Evolutionary conservation across 2,888 invertebrate species (phyloP), one percentile per base, ranked within the genome.

Genomic region (Caenorhabditis sinica): DNA sequence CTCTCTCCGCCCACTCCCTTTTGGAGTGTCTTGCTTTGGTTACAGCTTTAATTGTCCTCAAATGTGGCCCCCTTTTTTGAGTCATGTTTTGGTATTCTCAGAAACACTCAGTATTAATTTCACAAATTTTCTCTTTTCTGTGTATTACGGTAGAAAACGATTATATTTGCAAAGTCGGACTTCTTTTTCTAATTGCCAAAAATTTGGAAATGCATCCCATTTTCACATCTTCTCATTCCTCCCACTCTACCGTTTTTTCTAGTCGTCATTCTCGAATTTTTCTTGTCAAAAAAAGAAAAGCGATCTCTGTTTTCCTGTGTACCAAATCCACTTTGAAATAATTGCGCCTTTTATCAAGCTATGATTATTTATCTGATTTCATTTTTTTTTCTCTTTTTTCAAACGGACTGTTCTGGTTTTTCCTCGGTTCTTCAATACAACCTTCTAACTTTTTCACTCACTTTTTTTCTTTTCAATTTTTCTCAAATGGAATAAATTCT

Each of bases 391-490:
- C 30, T 53, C 40, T 36, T 51, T 49, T 72, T 49, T 61, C 45
- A 56, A 76, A 76, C 72, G 80, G 79, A 79, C 79, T 79, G 79
- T 51, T 80, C 80, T 80, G 80, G 80, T 80, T 72, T 71, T 80
- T 72, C 72, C 72, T 80, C 80, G 80, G 80, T 80, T 80, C 79
- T 79, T 65, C 36, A 53, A 65, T 65, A 65, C 65, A 71, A 61
- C 60, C 65, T 30, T 36, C 6, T 17, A 4, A 43, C 40, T 28
- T n/a, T 56, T 56, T n/a, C 11, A 13, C n/a, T 53, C 45, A 51
- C 51, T 79, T 71, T 71, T 61, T 69, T 51, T 20, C 1, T 33
- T 1, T n/a, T n/a, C 28, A 25, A 25, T 23, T 11, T 8, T 56
- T n/a, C 8, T 49, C n/a, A 20, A 49, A 17, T 8, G 20, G 25